phyloP scores from a whole-genome alignment of 2,113 vertebrate genomes.

The Ailuropoda melanoleuca region DNA sequence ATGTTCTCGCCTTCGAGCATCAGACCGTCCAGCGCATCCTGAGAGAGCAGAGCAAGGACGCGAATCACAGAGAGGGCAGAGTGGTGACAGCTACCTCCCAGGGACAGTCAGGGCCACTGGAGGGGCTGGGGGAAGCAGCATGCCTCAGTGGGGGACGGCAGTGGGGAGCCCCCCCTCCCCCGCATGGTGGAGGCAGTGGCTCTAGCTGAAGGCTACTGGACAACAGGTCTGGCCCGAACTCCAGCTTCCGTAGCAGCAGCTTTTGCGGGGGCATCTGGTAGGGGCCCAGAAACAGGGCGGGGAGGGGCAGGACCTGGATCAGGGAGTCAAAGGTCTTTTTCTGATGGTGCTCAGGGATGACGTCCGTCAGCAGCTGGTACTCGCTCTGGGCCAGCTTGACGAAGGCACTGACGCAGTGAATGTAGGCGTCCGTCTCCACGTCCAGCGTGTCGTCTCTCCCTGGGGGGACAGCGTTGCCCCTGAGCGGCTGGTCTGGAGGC shows the following conservation, averaged over 20 bases:
- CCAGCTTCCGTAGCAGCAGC: background rate
- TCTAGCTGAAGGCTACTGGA: background rate
- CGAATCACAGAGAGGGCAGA: background rate
- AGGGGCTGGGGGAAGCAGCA: background rate
- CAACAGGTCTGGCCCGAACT: background rate
- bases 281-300: background rate
- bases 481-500: slow-evolving; percentile 44
- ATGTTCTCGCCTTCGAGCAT: slow-evolving; percentile 98
- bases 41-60: slow-evolving; percentile 23
- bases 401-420: slow-evolving; percentile 97
- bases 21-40: slow-evolving; percentile 96
- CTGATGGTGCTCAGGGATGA: slow-evolving; percentile 98
- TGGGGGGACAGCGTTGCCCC: slow-evolving; percentile 76
- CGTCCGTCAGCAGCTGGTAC: slow-evolving; percentile 91
- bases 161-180: no score
- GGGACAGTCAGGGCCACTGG: fast-evolving
- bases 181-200: background rate
- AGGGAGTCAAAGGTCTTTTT: slow-evolving; percentile 99
- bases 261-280: background rate
- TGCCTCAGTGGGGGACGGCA: background rate
- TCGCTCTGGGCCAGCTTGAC: slow-evolving; percentile 98
- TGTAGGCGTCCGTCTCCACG: slow-evolving; percentile 96
- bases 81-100: background rate
- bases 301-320: slow-evolving; percentile 90
- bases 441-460: slow-evolving; percentile 96